These are phyloP conservation scores for Ostrea denselamellosa DNA, from an alignment of 1,140 invertebrate genomes.

Conservation along the genomic window DNA sequence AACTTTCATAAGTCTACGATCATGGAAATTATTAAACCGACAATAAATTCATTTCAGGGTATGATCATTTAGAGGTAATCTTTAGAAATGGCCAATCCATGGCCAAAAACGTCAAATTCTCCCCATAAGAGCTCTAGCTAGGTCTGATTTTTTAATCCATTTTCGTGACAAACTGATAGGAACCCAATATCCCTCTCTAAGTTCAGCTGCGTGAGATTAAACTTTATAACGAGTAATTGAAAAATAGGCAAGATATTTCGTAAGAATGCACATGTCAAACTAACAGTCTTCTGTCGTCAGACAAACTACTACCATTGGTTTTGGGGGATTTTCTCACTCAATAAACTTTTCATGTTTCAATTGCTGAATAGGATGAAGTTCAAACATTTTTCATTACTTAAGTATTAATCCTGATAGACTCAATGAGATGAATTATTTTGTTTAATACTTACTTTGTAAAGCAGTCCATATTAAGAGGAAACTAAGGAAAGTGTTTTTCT, in stretches of 20 bases:
- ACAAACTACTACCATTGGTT: not conserved
- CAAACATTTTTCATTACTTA: not conserved
- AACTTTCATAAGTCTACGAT: too few species aligned
- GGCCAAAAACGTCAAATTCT: not conserved
- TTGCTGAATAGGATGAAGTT: not conserved
- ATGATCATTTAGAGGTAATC: not conserved
- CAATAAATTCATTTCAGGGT: too few species aligned
- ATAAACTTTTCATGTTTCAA: not conserved
- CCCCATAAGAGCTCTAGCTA: not conserved
- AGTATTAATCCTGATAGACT: not conserved
- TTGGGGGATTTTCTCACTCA: not conserved
- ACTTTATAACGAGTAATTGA: not conserved
- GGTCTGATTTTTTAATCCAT: not conserved
- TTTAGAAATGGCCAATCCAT: not conserved
- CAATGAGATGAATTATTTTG: too few species aligned
- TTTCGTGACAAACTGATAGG: not conserved
- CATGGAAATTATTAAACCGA: too few species aligned
- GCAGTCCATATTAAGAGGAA: not conserved
- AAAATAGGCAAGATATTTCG: not conserved
- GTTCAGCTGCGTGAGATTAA: not conserved
- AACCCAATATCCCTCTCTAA: not conserved
- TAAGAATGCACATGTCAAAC: not conserved
- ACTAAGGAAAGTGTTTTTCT: not conserved
- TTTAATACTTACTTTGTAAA: not conserved
- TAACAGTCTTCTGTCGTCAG: not conserved